Conservation (phyloP, 2,797 vertebrate genomes). For the Melanotaenia boesemani region DNA sequence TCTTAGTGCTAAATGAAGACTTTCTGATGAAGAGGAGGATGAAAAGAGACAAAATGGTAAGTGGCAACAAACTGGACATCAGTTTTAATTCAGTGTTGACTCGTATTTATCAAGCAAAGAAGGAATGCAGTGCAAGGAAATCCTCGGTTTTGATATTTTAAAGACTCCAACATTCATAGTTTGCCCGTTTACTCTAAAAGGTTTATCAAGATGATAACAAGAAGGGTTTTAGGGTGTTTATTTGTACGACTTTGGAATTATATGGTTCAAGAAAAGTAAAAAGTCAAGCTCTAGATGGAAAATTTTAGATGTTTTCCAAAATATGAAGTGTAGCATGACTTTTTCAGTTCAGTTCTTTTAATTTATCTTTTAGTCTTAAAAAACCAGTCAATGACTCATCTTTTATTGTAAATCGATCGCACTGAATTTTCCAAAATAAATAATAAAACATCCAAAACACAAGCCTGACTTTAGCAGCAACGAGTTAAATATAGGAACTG, state of each 20-base stretch:
- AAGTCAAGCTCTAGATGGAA: conserved; percentile 10
- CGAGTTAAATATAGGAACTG: conserved; percentile 20
- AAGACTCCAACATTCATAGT: neutral
- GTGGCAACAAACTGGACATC: conserved; percentile 44
- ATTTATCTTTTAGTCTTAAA: neutral
- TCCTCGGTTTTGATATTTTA: conserved; percentile 7
- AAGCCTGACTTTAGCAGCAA: neutral
- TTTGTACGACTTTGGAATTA: neutral
- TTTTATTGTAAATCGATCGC: neutral
- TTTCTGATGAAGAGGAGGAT: conserved; percentile 63
- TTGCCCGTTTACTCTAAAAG: neutral
- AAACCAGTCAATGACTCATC: neutral
- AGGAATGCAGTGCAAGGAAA: conserved; percentile 4
- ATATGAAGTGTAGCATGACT: neutral
- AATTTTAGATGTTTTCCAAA: conserved; percentile 19
- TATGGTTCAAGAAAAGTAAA: conserved; percentile 3
- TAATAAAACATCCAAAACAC: neutral
- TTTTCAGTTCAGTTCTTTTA: neutral
- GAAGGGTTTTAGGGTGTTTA: neutral
- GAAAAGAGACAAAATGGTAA: conserved; percentile 64
- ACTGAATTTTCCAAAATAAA: neutral
- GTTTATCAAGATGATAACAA: neutral
- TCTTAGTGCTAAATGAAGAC: conserved; percentile 53
- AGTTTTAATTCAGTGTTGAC: neutral
- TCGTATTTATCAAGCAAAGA: conserved; percentile 27